phyloP scores from a whole-genome alignment of 2,888 invertebrate genomes.

The Furcula furcula region DNA sequence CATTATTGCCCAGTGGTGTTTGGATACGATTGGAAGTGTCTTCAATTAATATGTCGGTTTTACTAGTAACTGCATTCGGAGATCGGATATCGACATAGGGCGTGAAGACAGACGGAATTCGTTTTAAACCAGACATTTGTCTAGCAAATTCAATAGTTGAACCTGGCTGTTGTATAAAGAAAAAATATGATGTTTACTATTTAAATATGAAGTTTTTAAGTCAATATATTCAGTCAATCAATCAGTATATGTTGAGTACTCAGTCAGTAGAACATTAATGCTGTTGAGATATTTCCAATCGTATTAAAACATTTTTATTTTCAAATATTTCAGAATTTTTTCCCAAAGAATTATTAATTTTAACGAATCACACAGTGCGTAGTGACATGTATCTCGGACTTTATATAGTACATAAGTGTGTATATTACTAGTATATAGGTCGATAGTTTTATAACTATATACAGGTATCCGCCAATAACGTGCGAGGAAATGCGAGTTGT shows the following conservation, averaged over 20 bases:
- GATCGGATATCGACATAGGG: too few relatives aligned
- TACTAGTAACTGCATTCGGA: background rate
- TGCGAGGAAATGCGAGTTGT: constrained; percentile 11
- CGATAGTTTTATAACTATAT: constrained; percentile 61
- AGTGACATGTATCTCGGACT: constrained; percentile 57
- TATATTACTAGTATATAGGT: constrained; percentile 58
- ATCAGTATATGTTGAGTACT: too few relatives aligned
- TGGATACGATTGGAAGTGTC: background rate
- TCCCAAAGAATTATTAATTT: constrained; percentile 34
- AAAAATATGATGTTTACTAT: too few relatives aligned
- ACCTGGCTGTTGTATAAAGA: too few relatives aligned
- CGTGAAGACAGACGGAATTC: too few relatives aligned
- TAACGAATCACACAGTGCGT: constrained; percentile 50
- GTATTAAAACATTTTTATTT: background rate
- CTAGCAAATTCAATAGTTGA: too few relatives aligned
- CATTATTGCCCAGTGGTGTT: constrained; percentile 1
- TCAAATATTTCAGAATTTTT: constrained; percentile 6
- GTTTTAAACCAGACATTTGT: too few relatives aligned
- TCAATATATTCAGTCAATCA: too few relatives aligned
- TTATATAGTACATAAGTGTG: constrained; percentile 50
- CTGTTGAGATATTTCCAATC: background rate
- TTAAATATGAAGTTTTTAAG: too few relatives aligned
- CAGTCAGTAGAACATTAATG: too few relatives aligned
- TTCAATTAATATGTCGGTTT: background rate
- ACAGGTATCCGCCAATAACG: constrained; percentile 28